A percentile compares a stretch with the other conserved stretches of the same genome.
phyloP scores from a whole-genome alignment of 2,888 invertebrate species.

The Drosophila lutescens region DNA sequence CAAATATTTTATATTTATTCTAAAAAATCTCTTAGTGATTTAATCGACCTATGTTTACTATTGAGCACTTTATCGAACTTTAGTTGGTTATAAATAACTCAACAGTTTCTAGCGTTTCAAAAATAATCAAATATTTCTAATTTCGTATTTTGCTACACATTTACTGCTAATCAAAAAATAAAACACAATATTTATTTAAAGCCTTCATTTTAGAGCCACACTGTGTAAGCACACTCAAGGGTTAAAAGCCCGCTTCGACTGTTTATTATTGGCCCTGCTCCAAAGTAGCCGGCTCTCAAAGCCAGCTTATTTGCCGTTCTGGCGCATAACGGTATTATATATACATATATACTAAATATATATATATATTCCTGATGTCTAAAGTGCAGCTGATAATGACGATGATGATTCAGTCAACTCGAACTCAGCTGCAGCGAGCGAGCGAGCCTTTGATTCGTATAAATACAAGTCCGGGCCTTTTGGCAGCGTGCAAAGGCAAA shows the following conservation, averaged over 20 bases:
- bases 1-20: no score
- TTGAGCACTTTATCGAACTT: no score
- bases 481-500: slow-evolving; percentile 43
- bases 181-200: neutral
- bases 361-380: slow-evolving; percentile 7
- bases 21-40: no score
- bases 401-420: slow-evolving; percentile 10
- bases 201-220: neutral
- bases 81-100: no score
- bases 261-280: slow-evolving; percentile 5
- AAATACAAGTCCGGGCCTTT: slow-evolving; percentile 59
- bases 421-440: slow-evolving; percentile 18
- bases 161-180: no score
- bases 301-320: slow-evolving; percentile 19
- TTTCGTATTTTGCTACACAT: no score
- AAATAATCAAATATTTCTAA: no score
- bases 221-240: neutral
- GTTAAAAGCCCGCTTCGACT: neutral
- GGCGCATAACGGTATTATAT: slow-evolving; percentile 56
- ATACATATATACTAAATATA: neutral
- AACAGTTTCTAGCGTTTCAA: no score
- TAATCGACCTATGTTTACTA: no score
- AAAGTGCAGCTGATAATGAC: slow-evolving; percentile 21
- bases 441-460: slow-evolving; percentile 35
- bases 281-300: neutral